Conservation (phyloP, 1,140 invertebrate genomes). For the Drosophila lacteicornis region DNA sequence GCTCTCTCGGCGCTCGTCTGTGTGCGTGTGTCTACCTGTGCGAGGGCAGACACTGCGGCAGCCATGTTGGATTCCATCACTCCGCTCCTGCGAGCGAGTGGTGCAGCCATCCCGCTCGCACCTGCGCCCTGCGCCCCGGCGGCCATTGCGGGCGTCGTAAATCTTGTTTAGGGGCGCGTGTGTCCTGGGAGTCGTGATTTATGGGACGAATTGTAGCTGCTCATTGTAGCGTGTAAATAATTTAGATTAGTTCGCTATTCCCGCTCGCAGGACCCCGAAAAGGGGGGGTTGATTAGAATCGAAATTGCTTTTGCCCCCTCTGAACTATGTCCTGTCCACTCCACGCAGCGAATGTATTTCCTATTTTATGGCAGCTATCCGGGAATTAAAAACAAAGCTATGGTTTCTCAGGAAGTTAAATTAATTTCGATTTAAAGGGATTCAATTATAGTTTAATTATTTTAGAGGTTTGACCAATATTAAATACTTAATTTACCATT, state of each 20-base stretch:
- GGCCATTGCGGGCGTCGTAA: conserved; percentile 66
- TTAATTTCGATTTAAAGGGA: conserved; percentile 18
- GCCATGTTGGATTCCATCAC: conserved; percentile 84
- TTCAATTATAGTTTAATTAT: conserved; percentile 15
- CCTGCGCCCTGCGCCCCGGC: conserved; percentile 23
- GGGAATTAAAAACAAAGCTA: conserved; percentile 30
- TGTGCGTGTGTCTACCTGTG: conserved; percentile 74
- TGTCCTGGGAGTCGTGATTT: conserved; percentile 83
- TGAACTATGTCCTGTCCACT: conserved; percentile 17
- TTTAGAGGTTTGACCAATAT: background rate
- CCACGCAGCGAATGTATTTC: conserved; percentile 30
- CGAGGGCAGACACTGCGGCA: conserved; percentile 58
- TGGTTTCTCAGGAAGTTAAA: background rate
- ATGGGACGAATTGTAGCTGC: conserved; percentile 81
- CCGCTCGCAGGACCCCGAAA: conserved; percentile 15
- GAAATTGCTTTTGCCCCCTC: conserved; percentile 42
- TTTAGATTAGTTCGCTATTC: conserved; percentile 80
- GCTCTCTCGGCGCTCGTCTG: conserved; percentile 28
- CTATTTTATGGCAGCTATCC: conserved; percentile 43
- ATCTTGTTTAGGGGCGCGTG: conserved; percentile 82
- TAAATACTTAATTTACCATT: background rate
- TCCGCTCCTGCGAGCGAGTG: conserved; percentile 52
- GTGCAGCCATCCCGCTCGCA: conserved; percentile 64
- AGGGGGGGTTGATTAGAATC: conserved; percentile 63
- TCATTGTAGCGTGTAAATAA: conserved; percentile 82